Base-by-base conservation (phyloP, 1,140 invertebrate species). In the Tetragonula clypearis region DNA sequence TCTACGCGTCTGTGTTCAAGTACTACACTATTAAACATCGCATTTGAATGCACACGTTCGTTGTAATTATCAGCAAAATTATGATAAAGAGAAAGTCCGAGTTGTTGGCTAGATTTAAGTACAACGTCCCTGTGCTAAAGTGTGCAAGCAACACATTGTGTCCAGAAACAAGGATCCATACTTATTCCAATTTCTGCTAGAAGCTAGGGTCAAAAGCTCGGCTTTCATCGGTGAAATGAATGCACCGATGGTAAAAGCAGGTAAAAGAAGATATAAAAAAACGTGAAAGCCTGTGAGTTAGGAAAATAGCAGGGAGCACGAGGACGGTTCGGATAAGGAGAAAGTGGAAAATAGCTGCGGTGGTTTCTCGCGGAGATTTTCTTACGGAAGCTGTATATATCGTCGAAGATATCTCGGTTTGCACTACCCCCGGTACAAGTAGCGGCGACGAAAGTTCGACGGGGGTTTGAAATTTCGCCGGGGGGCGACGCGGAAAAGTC, bases 351-450 rank as follows among this genome's bases (percentile, higher is more conserved):
- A 88, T 87, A 86, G 87, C 78, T 80, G 41, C 41, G 53, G 76
- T 55, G 84, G 82, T 58, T 86, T 4, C 71, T 82, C 73, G 58
- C 58, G 83, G 35, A 80, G 80, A 87, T 87, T 90, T 89, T 88
- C 84, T 77, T 69, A 68, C 21, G 53, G 62, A 77, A 49, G 58
- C 77, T 75, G 66, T 73, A 66, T 71, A 72, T 75, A 82, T 66
- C 71, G 53, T 58, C 68, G 21, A 76, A 84, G 87, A 91, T 93
- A 93, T 93, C 92, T 90, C 87, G 69, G 85, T 92, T 92, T 91
- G 87, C 92, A 94, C 91, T 94, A 94, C 91, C 94, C 88, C 60
- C 83, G 88, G 90, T 86, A 86, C 86, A 86, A 88, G 78, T 85
- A 88, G 85, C 75, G 73, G 69, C 76, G 90, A 87, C 85, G 88